Evolutionary conservation across 2,888 invertebrate species (phyloP).

Genomic region (Callyntrura guangdongensis): DNA sequence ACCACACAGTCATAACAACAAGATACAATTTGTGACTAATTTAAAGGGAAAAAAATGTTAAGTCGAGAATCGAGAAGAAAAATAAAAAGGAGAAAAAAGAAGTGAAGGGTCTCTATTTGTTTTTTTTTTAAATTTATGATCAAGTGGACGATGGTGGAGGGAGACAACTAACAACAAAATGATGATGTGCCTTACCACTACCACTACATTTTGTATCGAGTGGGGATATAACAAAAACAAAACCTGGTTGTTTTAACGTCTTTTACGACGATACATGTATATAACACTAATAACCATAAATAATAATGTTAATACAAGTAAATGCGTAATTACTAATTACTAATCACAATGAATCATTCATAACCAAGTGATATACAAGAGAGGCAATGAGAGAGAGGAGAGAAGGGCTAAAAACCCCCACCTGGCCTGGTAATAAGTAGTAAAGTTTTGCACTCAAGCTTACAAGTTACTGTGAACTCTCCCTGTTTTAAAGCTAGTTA

Average conservation of each 20-base stretch:
- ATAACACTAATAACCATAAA: background rate
- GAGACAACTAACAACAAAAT: background rate
- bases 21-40: constrained; percentile 14
- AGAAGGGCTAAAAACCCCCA: background rate
- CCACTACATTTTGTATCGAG: too few relatives aligned
- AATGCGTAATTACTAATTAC: constrained; percentile 16
- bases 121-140: background rate
- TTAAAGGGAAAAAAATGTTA: background rate
- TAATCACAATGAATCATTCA: constrained; percentile 42
- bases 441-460: background rate
- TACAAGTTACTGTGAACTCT: background rate
- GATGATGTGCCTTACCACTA: too few relatives aligned
- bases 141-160: background rate
- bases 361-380: background rate
- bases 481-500: constrained; percentile 18
- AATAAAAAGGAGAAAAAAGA: background rate
- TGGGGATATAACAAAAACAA: too few relatives aligned
- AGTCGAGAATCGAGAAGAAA: background rate
- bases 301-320: constrained; percentile 6
- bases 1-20: background rate
- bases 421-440: background rate
- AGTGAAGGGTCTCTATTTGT: constrained; percentile 28
- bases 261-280: background rate
- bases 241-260: too few relatives aligned
- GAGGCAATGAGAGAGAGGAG: background rate